These are phyloP conservation scores for Odontamblyopus lacepedii DNA, from an alignment of 2,797 vertebrate species.

Conservation along the genomic window DNA sequence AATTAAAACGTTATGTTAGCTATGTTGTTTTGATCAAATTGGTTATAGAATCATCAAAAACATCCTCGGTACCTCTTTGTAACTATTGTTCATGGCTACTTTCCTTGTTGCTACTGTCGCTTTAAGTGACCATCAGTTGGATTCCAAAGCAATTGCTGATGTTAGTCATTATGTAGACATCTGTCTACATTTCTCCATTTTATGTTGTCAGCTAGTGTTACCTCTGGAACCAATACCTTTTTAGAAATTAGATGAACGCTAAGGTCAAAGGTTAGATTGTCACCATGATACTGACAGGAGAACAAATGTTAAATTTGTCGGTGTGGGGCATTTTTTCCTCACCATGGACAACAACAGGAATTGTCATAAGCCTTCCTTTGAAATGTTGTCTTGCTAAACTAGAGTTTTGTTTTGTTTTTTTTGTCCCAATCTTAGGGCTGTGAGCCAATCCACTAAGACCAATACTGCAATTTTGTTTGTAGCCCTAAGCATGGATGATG, in stretches of 20 bases:
- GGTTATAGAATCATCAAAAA: background rate
- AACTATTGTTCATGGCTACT: background rate
- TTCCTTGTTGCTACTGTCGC: background rate
- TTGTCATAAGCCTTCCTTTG: background rate
- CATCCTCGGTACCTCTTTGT: background rate
- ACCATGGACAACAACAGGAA: constrained; percentile 12
- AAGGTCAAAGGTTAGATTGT: constrained; percentile 10
- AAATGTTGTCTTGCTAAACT: background rate
- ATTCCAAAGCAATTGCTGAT: constrained; percentile 2
- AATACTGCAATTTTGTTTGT: constrained; percentile 25
- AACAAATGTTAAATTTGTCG: constrained; percentile 6
- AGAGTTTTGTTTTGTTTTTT: background rate
- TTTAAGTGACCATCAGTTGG: background rate
- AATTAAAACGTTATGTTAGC: too few species aligned
- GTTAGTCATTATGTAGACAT: background rate
- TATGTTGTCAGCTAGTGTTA: constrained; percentile 15
- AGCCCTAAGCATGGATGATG: constrained; percentile 58
- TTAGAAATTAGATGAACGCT: background rate
- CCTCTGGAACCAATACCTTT: background rate
- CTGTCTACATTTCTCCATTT: background rate
- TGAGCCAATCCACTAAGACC: constrained; percentile 20
- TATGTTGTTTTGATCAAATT: too few species aligned
- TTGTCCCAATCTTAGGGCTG: constrained; percentile 43
- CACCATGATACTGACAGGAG: background rate
- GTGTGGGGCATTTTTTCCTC: constrained; percentile 9